Percentiles rank a stretch among this genome's conserved stretches.
phyloP scores from a whole-genome alignment of 2,888 invertebrate species.

The Anorthoa munda region DNA sequence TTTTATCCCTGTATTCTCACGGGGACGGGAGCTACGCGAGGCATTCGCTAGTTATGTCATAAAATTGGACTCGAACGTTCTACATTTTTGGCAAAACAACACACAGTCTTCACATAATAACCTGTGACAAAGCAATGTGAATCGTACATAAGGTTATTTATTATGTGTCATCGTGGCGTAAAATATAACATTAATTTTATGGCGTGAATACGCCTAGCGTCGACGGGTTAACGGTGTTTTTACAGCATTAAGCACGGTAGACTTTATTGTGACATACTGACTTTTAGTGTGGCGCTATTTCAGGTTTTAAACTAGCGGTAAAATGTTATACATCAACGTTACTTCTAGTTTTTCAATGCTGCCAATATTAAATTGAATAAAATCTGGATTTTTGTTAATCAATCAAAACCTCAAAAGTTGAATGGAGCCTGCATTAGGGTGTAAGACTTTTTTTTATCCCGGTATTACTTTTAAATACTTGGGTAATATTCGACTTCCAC shows the following conservation, averaged over 20 bases:
- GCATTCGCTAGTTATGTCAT: no score
- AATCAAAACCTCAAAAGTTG: no score
- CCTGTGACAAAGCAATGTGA: background rate
- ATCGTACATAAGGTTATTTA: slow-evolving; percentile 1
- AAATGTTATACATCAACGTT: background rate
- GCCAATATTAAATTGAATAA: no score
- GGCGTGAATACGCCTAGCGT: slow-evolving; percentile 29
- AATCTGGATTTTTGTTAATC: no score
- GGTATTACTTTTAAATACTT: no score
- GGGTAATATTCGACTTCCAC: no score
- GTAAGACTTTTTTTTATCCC: no score
- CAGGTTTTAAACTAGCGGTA: background rate
- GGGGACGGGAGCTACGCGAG: no score
- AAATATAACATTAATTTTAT: slow-evolving; percentile 34
- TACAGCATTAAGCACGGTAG: slow-evolving; percentile 47
- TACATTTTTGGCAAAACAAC: background rate
- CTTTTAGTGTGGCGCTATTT: slow-evolving; percentile 28
- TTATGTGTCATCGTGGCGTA: slow-evolving; percentile 11
- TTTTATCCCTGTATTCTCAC: no score
- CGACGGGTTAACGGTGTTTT: slow-evolving; percentile 49
- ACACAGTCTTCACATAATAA: background rate
- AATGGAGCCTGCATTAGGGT: no score
- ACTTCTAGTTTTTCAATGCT: background rate
- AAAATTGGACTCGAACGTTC: background rate
- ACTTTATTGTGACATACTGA: slow-evolving; percentile 43